phyloP scores from a whole-genome alignment of 2,888 invertebrate genomes.

The Brachyopa scutellaris region DNA sequence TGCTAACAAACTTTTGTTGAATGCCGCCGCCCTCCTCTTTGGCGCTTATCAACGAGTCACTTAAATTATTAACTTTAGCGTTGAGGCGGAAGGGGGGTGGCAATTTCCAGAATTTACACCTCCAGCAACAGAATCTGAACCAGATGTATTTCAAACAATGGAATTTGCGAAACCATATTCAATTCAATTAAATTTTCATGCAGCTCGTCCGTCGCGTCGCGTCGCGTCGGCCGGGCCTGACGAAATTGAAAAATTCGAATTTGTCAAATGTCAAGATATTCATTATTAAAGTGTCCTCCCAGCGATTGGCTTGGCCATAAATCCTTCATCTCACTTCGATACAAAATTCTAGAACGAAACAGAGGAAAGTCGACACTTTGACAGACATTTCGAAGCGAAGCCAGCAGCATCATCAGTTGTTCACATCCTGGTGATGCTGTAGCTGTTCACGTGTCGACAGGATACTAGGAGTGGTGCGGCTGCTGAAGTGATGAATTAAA shows the following conservation, averaged over 20 bases:
- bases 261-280: slow-evolving; percentile 63
- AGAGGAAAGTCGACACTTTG: slow-evolving; percentile 56
- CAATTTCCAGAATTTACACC: slow-evolving; percentile 53
- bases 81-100: neutral
- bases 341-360: slow-evolving; percentile 15
- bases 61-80: slow-evolving; percentile 67
- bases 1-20: neutral
- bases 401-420: neutral
- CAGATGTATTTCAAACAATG: slow-evolving; percentile 41
- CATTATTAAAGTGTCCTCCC: slow-evolving; percentile 68
- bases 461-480: slow-evolving; percentile 20
- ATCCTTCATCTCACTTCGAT: slow-evolving; percentile 66
- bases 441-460: neutral
- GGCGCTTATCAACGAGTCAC: slow-evolving; percentile 61
- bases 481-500: slow-evolving; percentile 67
- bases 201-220: slow-evolving; percentile 20
- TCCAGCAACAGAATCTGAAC: neutral
- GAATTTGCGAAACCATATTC: slow-evolving; percentile 43
- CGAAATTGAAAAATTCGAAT: slow-evolving; percentile 68
- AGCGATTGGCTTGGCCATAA: slow-evolving; percentile 44
- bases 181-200: slow-evolving; percentile 67
- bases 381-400: slow-evolving; percentile 53
- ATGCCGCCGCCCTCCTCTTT: too few species aligned
- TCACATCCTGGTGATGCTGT: slow-evolving; percentile 24
- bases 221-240: slow-evolving; percentile 6